Base-by-base conservation (phyloP, 2,888 invertebrate species). In the Ochropleura leucogaster region DNA sequence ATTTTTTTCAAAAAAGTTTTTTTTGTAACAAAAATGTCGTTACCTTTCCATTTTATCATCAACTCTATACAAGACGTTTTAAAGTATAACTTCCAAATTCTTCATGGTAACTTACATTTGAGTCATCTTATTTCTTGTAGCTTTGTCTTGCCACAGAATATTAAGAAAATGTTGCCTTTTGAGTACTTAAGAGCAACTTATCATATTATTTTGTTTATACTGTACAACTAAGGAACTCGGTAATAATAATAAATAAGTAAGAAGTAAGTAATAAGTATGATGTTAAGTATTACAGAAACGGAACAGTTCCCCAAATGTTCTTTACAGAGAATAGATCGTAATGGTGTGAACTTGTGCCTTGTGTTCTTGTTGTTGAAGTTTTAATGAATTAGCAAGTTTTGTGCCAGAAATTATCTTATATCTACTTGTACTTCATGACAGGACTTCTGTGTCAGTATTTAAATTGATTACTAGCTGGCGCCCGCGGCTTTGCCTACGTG, bases 181-280 rank as follows among this genome's bases (percentile, higher is more conserved):
- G 3, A 18, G 20, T 53, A 60, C 72, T 79, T 67, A 40, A 18
- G 7, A 62, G 46, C 55, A 68, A 79, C 59, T 71, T 63, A 44
- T 40, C n/a, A 71, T 67, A 47, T 65, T 30, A 18, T 12, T n/a
- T 44, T 42, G 40, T 63, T 30, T 57, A 7, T 30, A 30, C 3
- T 30, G 30, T 30, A 30, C 30, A 69, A 63, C 55, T 51, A 6
- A n/a, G 20, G n/a, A 74, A 79, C 74, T 79, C 42, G 0, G 30
- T 77, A 30, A n/a, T n/a, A n/a, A n/a, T n/a, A n/a, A n/a, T n/a
- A n/a, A n/a, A n/a, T n/a, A n/a, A n/a, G n/a, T n/a, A n/a, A n/a
- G n/a, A n/a, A n/a, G n/a, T n/a, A n/a, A n/a, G n/a, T n/a, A n/a
- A 67, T 70, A 79, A 74, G 70, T 64, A 18, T 46, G 16, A 16